A percentile compares a stretch with the other conserved stretches of the same genome.
These are phyloP conservation scores for Phoxinus phoxinus DNA, from an alignment of 2,113 vertebrate genomes.

Conservation along the genomic window DNA sequence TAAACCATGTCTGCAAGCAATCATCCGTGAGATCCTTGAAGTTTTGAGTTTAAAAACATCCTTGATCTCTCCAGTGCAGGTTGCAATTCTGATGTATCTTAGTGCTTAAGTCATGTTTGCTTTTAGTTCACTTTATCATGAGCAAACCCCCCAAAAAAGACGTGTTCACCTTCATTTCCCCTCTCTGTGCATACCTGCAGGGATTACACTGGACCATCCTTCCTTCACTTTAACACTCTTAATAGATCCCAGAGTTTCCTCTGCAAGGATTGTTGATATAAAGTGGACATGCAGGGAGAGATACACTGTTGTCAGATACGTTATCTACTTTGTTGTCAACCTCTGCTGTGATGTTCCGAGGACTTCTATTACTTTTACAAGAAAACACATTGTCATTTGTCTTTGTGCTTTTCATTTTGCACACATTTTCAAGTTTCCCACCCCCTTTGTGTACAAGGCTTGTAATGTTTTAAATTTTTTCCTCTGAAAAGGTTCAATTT, in stretches of 20 bases:
- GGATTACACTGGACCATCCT: constrained; percentile 25
- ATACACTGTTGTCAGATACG: background rate
- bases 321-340: background rate
- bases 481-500: constrained; percentile 9
- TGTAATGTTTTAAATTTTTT: background rate
- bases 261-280: background rate
- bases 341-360: background rate
- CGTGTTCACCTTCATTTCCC: background rate
- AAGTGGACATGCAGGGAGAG: background rate
- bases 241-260: constrained; percentile 29
- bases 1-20: background rate
- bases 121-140: background rate
- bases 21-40: background rate
- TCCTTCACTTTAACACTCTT: background rate
- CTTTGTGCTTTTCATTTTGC: background rate
- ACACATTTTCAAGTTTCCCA: background rate
- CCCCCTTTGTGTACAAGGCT: background rate
- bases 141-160: constrained; percentile 31
- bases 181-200: constrained; percentile 24
- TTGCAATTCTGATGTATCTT: constrained; percentile 28
- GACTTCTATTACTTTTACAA: background rate
- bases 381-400: background rate
- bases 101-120: constrained; percentile 35
- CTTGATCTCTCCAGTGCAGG: constrained; percentile 13
- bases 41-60: constrained; percentile 26